These are phyloP conservation scores for Xestia c-nigrum DNA, from an alignment of 2,888 invertebrate genomes.

Conservation along the genomic window DNA sequence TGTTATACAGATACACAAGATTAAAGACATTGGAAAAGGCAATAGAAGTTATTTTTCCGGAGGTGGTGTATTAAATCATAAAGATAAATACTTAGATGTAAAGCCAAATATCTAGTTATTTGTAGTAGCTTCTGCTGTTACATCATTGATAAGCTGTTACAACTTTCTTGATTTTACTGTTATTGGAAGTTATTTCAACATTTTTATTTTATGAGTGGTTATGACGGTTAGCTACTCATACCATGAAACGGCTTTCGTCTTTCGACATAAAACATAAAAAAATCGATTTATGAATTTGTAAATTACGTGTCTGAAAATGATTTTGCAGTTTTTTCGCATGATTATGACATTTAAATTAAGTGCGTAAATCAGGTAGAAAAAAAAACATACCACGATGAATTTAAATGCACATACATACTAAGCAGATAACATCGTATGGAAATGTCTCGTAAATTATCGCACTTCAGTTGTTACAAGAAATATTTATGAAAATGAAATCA, in stretches of 20 bases:
- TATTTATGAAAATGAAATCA: conserved; percentile 32
- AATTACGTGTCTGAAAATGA: conserved; percentile 2
- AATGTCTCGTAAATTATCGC: conserved; percentile 44
- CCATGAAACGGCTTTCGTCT: conserved; percentile 6
- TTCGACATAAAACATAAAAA: conserved; percentile 7
- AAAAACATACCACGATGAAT: conserved; percentile 23
- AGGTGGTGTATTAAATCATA: conserved; percentile 2
- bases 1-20: not conserved
- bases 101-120: not conserved
- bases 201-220: not conserved
- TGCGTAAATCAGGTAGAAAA: conserved; percentile 40
- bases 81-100: not conserved
- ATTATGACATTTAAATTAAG: conserved; percentile 37
- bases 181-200: not conserved
- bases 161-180: conserved; percentile 10
- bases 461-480: conserved; percentile 35
- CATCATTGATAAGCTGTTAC: conserved; percentile 19
- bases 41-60: not conserved
- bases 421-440: conserved; percentile 18
- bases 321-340: conserved; percentile 8
- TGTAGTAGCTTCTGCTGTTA: conserved; percentile 10
- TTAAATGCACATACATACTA: conserved; percentile 27
- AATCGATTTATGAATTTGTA: conserved; percentile 6
- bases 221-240: not conserved
- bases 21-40: not conserved